These are phyloP conservation scores for Cynoglossus semilaevis DNA, from an alignment of 2,113 vertebrate genomes.

Conservation along the genomic window DNA sequence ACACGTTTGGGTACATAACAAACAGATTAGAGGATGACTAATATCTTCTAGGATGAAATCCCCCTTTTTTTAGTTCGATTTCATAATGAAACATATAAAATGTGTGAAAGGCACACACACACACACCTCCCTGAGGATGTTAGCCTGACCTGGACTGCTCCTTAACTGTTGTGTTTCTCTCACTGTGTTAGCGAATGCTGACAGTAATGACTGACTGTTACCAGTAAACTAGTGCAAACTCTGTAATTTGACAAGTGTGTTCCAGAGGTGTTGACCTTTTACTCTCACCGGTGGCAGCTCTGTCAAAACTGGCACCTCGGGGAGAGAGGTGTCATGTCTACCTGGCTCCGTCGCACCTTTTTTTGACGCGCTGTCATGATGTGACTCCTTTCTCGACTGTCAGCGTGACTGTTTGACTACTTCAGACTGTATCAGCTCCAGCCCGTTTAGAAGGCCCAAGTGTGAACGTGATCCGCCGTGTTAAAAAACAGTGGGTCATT, in stretches of 20 bases:
- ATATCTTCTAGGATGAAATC: slow-evolving; percentile 20
- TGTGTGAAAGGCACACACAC: slow-evolving; percentile 6
- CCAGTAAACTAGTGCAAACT: slow-evolving; percentile 62
- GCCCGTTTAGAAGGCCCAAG: slow-evolving; percentile 11
- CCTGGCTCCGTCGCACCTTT: slow-evolving; percentile 63
- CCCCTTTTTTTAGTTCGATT: too few species aligned
- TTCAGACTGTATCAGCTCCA: background rate
- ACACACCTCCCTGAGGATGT: slow-evolving; percentile 20
- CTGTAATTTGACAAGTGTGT: slow-evolving; percentile 73
- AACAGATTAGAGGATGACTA: slow-evolving; percentile 22
- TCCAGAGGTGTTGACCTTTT: slow-evolving; percentile 76
- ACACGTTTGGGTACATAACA: slow-evolving; percentile 16
- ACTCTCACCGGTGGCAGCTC: slow-evolving; percentile 49
- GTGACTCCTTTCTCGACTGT: slow-evolving; percentile 5
- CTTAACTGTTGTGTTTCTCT: slow-evolving; percentile 8
- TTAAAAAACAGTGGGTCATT: slow-evolving; percentile 55
- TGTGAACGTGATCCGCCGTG: slow-evolving; percentile 31
- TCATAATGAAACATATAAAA: too few species aligned
- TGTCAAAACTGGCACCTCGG: slow-evolving; percentile 42
- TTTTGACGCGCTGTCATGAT: slow-evolving; percentile 46
- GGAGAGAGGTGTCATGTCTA: slow-evolving; percentile 52
- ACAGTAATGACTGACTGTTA: slow-evolving; percentile 76
- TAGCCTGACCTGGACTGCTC: background rate
- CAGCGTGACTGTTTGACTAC: slow-evolving; percentile 6
- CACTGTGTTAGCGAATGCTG: slow-evolving; percentile 26